phyloP scores from a whole-genome alignment of 2,888 invertebrate genomes.

The Conchocele bisecta region DNA sequence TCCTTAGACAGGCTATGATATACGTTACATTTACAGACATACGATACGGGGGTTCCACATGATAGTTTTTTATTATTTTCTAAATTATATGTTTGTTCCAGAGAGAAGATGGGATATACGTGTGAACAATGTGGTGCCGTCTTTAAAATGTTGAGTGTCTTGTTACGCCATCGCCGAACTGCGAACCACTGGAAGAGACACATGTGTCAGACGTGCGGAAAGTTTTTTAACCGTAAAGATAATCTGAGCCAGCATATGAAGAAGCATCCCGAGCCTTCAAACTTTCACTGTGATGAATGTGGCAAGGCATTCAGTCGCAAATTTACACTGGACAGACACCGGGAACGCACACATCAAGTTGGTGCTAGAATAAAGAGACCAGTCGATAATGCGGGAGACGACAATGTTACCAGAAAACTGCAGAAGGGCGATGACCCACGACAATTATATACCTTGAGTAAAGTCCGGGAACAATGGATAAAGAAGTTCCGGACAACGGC shows the following conservation, averaged over 20 bases:
- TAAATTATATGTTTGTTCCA: too few relatives aligned
- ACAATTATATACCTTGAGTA: neutral
- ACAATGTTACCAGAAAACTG: neutral
- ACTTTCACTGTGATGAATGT: constrained; percentile 27
- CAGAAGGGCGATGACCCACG: neutral
- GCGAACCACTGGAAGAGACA: constrained; percentile 24
- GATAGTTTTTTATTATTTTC: too few relatives aligned
- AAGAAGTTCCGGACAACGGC: neutral
- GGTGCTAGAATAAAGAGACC: neutral
- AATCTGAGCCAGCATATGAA: constrained; percentile 26
- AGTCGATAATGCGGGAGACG: neutral
- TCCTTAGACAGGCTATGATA: too few relatives aligned
- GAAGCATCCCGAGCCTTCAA: constrained; percentile 14
- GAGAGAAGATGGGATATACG: constrained; percentile 21
- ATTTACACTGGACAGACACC: constrained; percentile 14
- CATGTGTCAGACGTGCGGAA: constrained; percentile 17
- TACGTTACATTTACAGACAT: too few relatives aligned
- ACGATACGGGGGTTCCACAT: too few relatives aligned
- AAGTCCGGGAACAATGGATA: neutral
- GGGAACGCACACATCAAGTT: neutral
- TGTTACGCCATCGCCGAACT: constrained; percentile 19
- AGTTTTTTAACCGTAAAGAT: constrained; percentile 16
- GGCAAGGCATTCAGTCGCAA: constrained; percentile 12
- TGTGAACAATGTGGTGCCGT: constrained; percentile 30
- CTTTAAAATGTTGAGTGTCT: constrained; percentile 21